A percentile compares a stretch with the other conserved stretches of the same genome.
phyloP scores from a whole-genome alignment of 2,113 vertebrate genomes.

The Chloropsis cyanopogon region DNA sequence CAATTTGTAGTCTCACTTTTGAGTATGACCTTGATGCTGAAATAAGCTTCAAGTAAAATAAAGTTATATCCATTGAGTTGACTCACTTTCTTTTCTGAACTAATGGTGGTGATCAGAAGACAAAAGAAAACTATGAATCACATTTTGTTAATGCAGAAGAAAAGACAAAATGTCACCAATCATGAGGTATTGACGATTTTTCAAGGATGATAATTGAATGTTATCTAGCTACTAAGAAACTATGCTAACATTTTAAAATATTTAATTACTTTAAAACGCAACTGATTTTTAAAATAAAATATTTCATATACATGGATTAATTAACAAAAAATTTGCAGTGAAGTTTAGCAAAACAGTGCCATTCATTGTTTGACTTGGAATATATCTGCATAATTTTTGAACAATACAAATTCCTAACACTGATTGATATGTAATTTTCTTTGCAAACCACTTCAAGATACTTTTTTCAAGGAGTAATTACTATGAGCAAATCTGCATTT shows the following conservation, averaged over 20 bases:
- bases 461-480: neutral
- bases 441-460: neutral
- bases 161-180: neutral
- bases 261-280: neutral
- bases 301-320: neutral
- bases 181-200: neutral
- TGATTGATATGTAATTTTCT: neutral
- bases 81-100: neutral
- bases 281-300: neutral
- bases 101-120: neutral
- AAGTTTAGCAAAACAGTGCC: neutral
- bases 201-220: neutral
- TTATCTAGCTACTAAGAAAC: neutral
- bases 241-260: neutral
- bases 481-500: neutral
- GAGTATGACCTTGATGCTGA: neutral
- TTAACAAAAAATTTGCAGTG: neutral
- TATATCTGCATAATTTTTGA: neutral
- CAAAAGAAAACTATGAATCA: neutral
- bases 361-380: neutral
- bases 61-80: neutral
- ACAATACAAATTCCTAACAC: neutral
- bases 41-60: neutral
- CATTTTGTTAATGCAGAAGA: neutral
- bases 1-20: neutral